phyloP scores from a whole-genome alignment of 1,140 invertebrate species.

The Formica exsecta region DNA sequence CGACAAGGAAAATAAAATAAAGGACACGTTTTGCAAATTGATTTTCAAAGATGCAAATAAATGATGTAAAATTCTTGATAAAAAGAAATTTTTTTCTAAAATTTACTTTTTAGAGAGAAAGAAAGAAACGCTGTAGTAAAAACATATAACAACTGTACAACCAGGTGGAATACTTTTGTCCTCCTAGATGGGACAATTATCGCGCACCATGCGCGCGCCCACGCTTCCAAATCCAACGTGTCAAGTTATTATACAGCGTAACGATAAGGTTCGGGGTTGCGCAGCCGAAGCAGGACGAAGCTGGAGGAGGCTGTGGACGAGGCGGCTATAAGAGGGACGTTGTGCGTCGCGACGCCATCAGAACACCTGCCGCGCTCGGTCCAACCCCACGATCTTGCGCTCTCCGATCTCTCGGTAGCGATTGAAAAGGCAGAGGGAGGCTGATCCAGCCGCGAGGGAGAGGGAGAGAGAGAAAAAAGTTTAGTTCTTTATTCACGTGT shows the following conservation, averaged over 20 bases:
- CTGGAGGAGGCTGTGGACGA: slow-evolving; percentile 70
- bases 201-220: too few species aligned
- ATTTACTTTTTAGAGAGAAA: not conserved
- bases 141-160: not conserved
- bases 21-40: too few species aligned
- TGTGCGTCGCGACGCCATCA: slow-evolving; percentile 82
- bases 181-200: not conserved
- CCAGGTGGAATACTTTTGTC: not conserved
- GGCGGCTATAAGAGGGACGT: slow-evolving; percentile 82
- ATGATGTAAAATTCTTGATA: not conserved
- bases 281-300: slow-evolving; percentile 75
- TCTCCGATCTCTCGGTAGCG: not conserved
- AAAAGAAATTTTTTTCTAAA: not conserved
- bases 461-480: not conserved
- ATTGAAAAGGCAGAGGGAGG: slow-evolving; percentile 2
- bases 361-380: slow-evolving; percentile 65
- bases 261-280: slow-evolving; percentile 78
- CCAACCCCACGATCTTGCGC: slow-evolving; percentile 38
- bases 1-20: not conserved
- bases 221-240: not conserved
- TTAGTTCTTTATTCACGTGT: not conserved
- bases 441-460: not conserved
- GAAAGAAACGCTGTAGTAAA: not conserved
- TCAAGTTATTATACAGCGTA: not conserved
- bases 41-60: not conserved